Evolutionary conservation across 2,797 vertebrate species (phyloP).

Genomic region (Phataginus tricuspis): DNA sequence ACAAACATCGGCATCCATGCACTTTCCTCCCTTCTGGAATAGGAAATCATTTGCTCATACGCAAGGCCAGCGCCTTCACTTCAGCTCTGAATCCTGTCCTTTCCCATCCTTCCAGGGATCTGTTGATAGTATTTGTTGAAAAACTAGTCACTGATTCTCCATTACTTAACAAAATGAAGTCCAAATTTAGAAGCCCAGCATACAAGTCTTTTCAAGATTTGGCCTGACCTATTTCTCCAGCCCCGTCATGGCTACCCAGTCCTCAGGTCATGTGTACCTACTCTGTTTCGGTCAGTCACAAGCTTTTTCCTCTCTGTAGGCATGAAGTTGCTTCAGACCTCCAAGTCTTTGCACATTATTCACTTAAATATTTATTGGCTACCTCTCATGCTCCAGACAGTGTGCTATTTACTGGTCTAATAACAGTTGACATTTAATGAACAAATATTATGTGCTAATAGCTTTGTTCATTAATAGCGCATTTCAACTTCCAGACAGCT

Average conservation of each 20-base stretch:
- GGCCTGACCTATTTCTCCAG: too few relatives aligned
- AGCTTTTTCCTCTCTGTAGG: not conserved
- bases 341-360: too few relatives aligned
- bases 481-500: not conserved
- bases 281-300: not conserved
- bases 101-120: not conserved
- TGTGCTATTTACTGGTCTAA: not conserved
- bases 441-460: not conserved
- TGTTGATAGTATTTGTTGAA: not conserved
- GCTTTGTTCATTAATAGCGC: not conserved
- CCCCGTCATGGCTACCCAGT: not conserved
- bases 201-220: not conserved
- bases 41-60: not conserved
- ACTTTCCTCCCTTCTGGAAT: not conserved
- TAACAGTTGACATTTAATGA: not conserved
- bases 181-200: not conserved
- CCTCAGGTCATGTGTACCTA: rapidly evolving
- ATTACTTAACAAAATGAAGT: not conserved
- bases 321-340: not conserved
- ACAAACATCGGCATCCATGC: rapidly evolving
- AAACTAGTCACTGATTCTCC: not conserved
- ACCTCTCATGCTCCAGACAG: not conserved
- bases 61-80: not conserved
- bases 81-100: not conserved
- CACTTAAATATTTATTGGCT: too few relatives aligned